Base-by-base conservation (phyloP, 2,797 vertebrate species). In the Sebastes hubbsi region DNA sequence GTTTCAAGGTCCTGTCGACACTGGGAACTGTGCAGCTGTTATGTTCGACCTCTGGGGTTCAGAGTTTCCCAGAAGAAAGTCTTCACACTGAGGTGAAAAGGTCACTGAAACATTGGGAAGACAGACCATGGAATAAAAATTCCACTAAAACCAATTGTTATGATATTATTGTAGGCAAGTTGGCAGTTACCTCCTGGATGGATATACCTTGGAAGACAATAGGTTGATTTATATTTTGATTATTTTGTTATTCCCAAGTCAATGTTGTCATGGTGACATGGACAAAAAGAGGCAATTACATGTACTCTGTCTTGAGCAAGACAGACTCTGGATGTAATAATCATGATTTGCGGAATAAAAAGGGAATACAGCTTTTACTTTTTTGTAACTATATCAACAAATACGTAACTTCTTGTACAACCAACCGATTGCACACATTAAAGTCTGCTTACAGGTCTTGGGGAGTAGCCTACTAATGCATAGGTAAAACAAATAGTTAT, bases 11-110 rank as follows among this genome's bases (percentile, higher is more conserved):
- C 12, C 29, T 8, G 46, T 79, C 46, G 20, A 54, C 70, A 32
- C 49, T 58, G 13, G 18, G 49, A 56, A 59, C 14, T 59, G 58
- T n/a, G 36, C 54, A 77, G 2, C 55, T 70, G 55, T 65, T 69
- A 46, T 5, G 18, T 30, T 59, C 34, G 55, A 58, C 14, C 52
- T 46, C 30, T 18, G 25, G 34, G 59, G 22, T 72, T 65, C 20
- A 55, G 27, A 65, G 22, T 73, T 83, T 81, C n/a, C 77, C 24
- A 34, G 34, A 52, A 66, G 36, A 52, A 3, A 13, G n/a, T 38
- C 24, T 69, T 73, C 68, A 77, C 20, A 0, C 25, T 8, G n/a
- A 58, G 32, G 20, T 70, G 42, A 81, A 77, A 60, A 70, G 29
- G 25, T 55, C 22, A 46, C 6, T 11, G 52, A 77, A 68, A 69